Evolutionary conservation across 2,113 vertebrate species (phyloP), one percentile per base, ranked within the genome.

Genomic region (Bubo bubo): DNA sequence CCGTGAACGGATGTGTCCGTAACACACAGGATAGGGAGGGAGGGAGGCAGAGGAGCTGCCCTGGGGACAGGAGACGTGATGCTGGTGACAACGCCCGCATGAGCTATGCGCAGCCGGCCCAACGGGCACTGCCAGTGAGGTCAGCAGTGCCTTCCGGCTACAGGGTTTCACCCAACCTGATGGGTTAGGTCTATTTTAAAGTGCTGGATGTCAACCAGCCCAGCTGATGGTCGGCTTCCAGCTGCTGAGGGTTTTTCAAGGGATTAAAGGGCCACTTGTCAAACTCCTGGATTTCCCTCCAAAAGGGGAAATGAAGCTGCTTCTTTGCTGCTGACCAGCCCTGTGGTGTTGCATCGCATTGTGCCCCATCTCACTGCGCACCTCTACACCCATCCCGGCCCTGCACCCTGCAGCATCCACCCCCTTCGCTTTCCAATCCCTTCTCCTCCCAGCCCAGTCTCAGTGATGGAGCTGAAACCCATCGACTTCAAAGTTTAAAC

Each of bases 1-100:
- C 55, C 3, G 1, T 8, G 21, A 63, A 2, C 1, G 10, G 50
- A 24, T 0, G 0, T 2, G 4, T 47, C 79, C 8, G 1, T n/a
- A n/a, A 45, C 14, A 5, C 0, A 4, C 2, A 9, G 66, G 60
- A 8, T 17, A 5, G 66, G 52, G 47, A 64, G 24, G 66, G 56
- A 68, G 30, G 59, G 81, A 88, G 82, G 3, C 66, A 8, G 22
- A 59, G 56, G 74, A 77, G 79, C 74, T 72, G 91, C 62, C 70
- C 30, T 2, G 8, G 70, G 81, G 88, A 41, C 58, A 15, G 0
- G 0, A 34, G 62, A 73, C 1, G 1, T 55, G 87, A 50, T 39
- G 79, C 55, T 5, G 73, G 75, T 77, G 85, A 70, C 93, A 88
- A 90, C 14, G 1, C 82, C 95, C 52, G 1, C 0, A 0, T 0